Evolutionary conservation across 2,113 vertebrate species (phyloP).

Genomic region (Scatophagus argus): DNA sequence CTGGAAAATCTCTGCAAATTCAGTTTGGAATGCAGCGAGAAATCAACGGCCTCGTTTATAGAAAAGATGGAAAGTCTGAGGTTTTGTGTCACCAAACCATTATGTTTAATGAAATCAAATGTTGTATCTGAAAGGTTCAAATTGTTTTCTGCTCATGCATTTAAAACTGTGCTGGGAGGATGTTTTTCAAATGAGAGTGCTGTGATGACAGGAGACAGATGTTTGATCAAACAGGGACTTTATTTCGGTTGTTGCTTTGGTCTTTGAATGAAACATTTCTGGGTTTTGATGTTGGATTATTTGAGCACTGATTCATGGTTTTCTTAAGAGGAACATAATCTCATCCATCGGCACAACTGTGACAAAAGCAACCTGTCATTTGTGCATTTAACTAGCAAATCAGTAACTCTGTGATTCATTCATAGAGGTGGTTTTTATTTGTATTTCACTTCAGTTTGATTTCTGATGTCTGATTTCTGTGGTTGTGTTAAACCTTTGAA

Average conservation of each 20-base stretch:
- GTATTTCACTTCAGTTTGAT: conserved; percentile 36
- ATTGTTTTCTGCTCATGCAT: conserved; percentile 6
- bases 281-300: conserved; percentile 13
- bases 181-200: not conserved
- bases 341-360: conserved; percentile 41
- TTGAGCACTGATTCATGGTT: conserved; percentile 58
- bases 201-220: conserved; percentile 1
- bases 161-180: too few relatives aligned
- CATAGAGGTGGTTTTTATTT: conserved; percentile 46
- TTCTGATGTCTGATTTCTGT: conserved; percentile 20
- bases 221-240: conserved; percentile 28
- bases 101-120: conserved; percentile 7
- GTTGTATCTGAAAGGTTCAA: not conserved
- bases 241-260: too few relatives aligned
- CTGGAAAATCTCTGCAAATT: conserved; percentile 55
- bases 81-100: conserved; percentile 1
- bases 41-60: conserved; percentile 36
- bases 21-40: conserved; percentile 30
- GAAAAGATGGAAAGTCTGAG: not conserved
- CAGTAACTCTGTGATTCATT: conserved; percentile 58
- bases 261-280: conserved; percentile 18
- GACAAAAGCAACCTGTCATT: conserved; percentile 42
- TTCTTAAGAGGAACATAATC: conserved; percentile 16
- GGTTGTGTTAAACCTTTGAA: conserved; percentile 29
- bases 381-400: conserved; percentile 52